Percentiles rank a stretch among this genome's conserved stretches.
phyloP scores from a whole-genome alignment of 1,140 invertebrate species.

The Coptotermes formosanus region DNA sequence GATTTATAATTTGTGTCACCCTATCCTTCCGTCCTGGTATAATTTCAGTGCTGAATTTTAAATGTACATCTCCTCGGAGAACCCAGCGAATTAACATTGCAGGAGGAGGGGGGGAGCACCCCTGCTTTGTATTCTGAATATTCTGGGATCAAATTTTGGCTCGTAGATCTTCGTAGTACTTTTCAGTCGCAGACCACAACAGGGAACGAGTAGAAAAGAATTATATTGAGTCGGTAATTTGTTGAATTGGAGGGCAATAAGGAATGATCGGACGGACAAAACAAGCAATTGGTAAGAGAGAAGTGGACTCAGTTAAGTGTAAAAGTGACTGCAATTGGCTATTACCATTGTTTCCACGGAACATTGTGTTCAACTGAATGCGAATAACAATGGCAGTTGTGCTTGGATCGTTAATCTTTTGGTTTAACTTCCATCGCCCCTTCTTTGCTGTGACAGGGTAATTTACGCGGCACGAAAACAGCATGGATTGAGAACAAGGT shows the following conservation, averaged over 20 bases:
- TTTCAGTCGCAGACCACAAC: too few species aligned
- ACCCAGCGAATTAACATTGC: too few species aligned
- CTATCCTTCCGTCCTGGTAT: too few species aligned
- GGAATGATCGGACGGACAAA: not conserved
- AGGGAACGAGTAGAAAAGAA: not conserved
- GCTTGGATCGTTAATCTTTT: not conserved
- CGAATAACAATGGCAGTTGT: not conserved
- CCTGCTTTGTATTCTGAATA: too few species aligned
- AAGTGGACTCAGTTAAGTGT: not conserved
- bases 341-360: not conserved
- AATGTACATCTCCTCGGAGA: too few species aligned
- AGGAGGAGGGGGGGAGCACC: too few species aligned
- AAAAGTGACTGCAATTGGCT: not conserved
- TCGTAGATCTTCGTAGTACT: too few species aligned
- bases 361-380: not conserved
- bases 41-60: too few species aligned
- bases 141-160: too few species aligned
- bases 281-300: constrained; percentile 5
- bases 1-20: too few species aligned
- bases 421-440: not conserved
- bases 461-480: not conserved
- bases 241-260: not conserved
- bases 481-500: too few species aligned
- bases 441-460: not conserved
- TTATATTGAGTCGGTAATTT: not conserved